Base-by-base conservation (phyloP, 2,888 invertebrate genomes). In the Yponomeuta evonymella region DNA sequence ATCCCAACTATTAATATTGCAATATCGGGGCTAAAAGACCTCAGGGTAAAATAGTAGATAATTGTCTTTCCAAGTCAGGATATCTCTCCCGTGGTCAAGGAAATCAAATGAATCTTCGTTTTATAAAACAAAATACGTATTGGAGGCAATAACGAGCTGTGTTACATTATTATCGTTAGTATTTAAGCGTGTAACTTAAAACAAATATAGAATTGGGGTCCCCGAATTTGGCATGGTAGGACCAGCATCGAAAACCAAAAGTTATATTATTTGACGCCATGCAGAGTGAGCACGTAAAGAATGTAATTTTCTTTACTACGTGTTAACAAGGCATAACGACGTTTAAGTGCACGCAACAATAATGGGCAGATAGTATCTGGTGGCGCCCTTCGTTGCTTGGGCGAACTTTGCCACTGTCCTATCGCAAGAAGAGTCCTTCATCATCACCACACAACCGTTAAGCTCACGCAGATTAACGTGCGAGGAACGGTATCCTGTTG, bases 241-340 rank as follows among this genome's bases (percentile, higher is more conserved):
- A 79, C 79, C 86, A 85, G 84, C 87, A 86, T 89, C 86, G 86
- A 88, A 88, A 89, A 86, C 88, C 86, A 86, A 88, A 87, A 84
- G 82, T 80, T 15, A 58, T 58, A 58, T 80, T 83, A 83, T 84
- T 86, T 82, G 85, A 83, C 81, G 83, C 81, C 78, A 79, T 78
- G 79, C 81, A 84, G 83, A 81, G 83, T 36, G 58, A 71, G 83
- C 86, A 84, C 81, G 84, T 86, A 84, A 88, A 88, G 87, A 89
- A 89, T 85, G 88, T 90, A 89, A 90, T 91, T 91, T 90, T 89
- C 90, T 88, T 85, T 87, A 90, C 89, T 87, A 89, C 86, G 89
- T 91, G 91, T 90, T 91, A 92, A 91, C 91, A 91, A 91, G 90
- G 83, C 79, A 82, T 81, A 85, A 85, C 87, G 89, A 85, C 87